Evolutionary conservation across 2,113 vertebrate species (phyloP), one percentile per base, ranked within the genome.

Genomic region (Dipodomys stephensi): DNA sequence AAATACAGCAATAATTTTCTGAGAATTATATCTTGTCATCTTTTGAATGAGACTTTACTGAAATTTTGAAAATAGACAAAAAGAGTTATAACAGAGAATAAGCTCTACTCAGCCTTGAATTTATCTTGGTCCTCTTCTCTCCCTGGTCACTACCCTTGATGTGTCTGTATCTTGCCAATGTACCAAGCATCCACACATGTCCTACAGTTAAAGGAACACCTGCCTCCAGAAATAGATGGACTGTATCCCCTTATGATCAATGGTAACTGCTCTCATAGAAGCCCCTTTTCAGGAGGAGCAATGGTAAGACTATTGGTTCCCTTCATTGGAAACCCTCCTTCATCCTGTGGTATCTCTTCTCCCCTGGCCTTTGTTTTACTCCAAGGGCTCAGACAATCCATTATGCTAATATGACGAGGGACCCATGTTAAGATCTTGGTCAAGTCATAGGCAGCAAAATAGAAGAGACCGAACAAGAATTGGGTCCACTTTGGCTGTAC

Each of bases 321-420:
- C 44, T 28, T 68, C 44, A 9, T 4, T 87, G 67, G 46, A 53
- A 83, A n/a, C 28, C 4, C 35, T 49, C 53, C 15, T 5, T 7
- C 1, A 3, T 22, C 15, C 80, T 11, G 1, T 2, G 9, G 49
- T 0, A 25, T 53, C 2, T 4, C 16, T 1, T 7, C 0, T 9
- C 46, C 44, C 5, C 3, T 10, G 22, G 13, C 8, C 2, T 46
- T 65, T 46, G 22, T 53, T 82, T 35, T 6, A 15, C 28, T 13
- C 16, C 25, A 30, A 23, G 49, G 27, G 60, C 35, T 67, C 62
- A 53, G 32, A 68, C 28, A 7, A 23, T 12, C 39, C 30, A 30
- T 4, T 8, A 10, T 0, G 32, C 44, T 18, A 32, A 49, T 67
- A 32, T 30, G 5, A 69, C 4, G 73, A 65, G 78, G 27, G 32